These are phyloP conservation scores for Bombycilla garrulus DNA, from an alignment of 2,113 vertebrate species.

Conservation along the genomic window DNA sequence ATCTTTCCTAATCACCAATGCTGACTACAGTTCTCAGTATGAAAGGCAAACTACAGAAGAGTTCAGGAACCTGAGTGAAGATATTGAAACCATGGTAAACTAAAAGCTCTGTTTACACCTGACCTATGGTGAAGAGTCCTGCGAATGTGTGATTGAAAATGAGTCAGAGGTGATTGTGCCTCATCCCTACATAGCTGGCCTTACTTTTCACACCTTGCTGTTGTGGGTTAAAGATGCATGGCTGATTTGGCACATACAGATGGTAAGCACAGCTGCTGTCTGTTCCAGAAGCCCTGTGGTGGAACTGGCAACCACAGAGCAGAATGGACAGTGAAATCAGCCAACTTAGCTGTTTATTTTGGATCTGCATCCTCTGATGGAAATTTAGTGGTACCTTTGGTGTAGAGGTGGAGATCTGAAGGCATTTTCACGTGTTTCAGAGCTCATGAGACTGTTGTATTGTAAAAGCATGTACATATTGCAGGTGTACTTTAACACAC, in stretches of 20 bases:
- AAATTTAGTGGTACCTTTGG: background rate
- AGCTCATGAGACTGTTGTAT: background rate
- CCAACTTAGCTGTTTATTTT: background rate
- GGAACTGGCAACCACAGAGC: background rate
- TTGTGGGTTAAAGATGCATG: background rate
- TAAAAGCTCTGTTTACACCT: background rate
- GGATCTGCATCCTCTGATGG: background rate
- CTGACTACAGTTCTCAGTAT: conserved; percentile 40
- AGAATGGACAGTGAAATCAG: background rate
- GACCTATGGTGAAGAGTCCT: background rate
- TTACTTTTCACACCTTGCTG: background rate
- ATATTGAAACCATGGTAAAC: conserved; percentile 67
- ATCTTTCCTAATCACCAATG: conserved; percentile 62
- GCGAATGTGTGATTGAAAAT: background rate
- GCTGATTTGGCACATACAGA: background rate
- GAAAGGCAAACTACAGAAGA: conserved; percentile 62
- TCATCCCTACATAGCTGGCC: background rate
- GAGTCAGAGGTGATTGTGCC: background rate
- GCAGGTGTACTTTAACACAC: background rate
- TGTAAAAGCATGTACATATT: background rate
- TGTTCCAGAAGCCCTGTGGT: background rate
- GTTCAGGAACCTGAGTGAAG: conserved; percentile 53
- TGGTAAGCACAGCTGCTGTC: background rate
- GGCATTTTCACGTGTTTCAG: background rate
- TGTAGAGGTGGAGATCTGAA: background rate